Base-by-base conservation (phyloP, 2,888 invertebrate species). In the Choreutis nemorana region DNA sequence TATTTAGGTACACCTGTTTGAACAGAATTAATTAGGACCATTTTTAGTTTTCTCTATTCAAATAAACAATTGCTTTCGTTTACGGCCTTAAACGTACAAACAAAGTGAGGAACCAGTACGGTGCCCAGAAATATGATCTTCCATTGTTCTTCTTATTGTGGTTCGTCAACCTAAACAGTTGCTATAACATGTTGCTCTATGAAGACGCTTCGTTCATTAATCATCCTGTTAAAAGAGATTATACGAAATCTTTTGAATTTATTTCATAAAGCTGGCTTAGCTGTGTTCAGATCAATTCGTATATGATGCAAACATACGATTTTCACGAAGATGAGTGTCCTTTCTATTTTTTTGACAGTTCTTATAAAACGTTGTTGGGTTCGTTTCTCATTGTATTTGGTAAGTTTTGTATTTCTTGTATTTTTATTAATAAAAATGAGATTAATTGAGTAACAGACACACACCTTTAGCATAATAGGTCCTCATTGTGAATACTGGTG, bases 261-360 rank as follows among this genome's bases (percentile, higher is more conserved):
- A n/a, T n/a, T n/a, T n/a, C n/a, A n/a, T n/a, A n/a, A n/a, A n/a
- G n/a, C n/a, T n/a, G n/a, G n/a, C n/a, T n/a, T n/a, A n/a, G n/a
- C n/a, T n/a, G n/a, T n/a, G n/a, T n/a, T n/a, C n/a, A n/a, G n/a
- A n/a, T n/a, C n/a, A n/a, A n/a, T n/a, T n/a, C n/a, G n/a, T n/a
- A n/a, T n/a, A n/a, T 40, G 33, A 70, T 70, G 68, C 61, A 58
- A 55, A 49, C 42, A 40, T 50, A 66, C 48, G 68, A 70, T 38
- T 67, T 64, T 40, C 58, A 61, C 39, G 70, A 71, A 47, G 66
- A 73, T 42, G 78, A 75, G 44, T 81, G 80, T 50, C 78, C 79
- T 40, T 80, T 75, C 77, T 79, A 73, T 67, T 71, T 75, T 42
- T 75, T 81, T 46, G 81, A 81, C 46, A 59, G 71, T 59, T 81